phyloP scores from a whole-genome alignment of 2,797 vertebrate species.

The Anabas testudineus region DNA sequence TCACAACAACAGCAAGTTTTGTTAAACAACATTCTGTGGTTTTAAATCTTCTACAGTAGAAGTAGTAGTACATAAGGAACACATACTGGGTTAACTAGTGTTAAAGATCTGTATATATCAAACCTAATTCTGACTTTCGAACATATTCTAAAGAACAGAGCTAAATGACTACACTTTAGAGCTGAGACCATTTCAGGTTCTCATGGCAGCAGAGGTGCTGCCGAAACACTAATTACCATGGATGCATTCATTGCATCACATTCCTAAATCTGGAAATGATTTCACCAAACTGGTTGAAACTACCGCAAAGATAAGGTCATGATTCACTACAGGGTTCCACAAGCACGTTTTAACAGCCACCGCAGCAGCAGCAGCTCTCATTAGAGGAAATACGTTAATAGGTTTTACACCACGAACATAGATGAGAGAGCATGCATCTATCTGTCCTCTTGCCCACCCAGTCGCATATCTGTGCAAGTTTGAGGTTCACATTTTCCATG shows the following conservation, averaged over 20 bases:
- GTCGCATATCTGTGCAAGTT: conserved; percentile 54
- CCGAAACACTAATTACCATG: conserved; percentile 58
- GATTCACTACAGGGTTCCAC: conserved; percentile 55
- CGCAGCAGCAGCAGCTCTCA: conserved; percentile 53
- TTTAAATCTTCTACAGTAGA: no score
- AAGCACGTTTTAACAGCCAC: conserved; percentile 56
- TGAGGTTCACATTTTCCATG: conserved; percentile 33
- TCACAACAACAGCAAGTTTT: neutral
- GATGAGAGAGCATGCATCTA: conserved; percentile 30
- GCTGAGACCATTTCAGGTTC: neutral
- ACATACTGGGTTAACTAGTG: neutral
- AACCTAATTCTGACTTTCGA: neutral
- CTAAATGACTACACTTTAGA: neutral
- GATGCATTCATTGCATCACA: conserved; percentile 57
- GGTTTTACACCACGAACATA: conserved; percentile 70
- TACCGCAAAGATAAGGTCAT: conserved; percentile 66
- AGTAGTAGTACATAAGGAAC: neutral
- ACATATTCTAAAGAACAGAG: neutral
- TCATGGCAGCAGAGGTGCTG: conserved; percentile 34
- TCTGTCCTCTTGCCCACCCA: conserved; percentile 46
- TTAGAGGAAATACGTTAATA: conserved; percentile 75
- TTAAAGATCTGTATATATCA: neutral
- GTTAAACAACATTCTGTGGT: no score
- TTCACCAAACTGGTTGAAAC: conserved; percentile 70
- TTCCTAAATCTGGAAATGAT: conserved; percentile 78